phyloP scores from a whole-genome alignment of 2,888 invertebrate species.

The Andrena camellia region DNA sequence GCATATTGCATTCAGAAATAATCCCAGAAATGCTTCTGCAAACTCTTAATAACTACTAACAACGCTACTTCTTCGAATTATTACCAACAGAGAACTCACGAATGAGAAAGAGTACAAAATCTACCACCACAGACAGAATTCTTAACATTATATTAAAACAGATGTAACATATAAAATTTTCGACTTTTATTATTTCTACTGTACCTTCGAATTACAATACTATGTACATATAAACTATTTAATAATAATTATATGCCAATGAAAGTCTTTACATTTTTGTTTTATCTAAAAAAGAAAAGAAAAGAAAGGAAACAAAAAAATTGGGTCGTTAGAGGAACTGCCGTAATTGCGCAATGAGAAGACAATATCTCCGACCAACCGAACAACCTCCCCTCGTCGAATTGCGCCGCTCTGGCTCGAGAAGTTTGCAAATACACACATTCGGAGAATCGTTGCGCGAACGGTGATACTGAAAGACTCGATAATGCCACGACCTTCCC shows the following conservation, averaged over 20 bases:
- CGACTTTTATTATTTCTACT: slow-evolving; percentile 64
- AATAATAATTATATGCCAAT: slow-evolving; percentile 66
- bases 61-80: neutral
- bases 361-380: slow-evolving; percentile 21
- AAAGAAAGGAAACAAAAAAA: neutral
- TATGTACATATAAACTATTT: slow-evolving; percentile 72
- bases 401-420: slow-evolving; percentile 24
- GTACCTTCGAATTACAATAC: slow-evolving; percentile 70
- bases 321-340: slow-evolving; percentile 60
- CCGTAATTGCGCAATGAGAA: slow-evolving; percentile 56
- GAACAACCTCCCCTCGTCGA: slow-evolving; percentile 12
- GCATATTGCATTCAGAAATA: no score
- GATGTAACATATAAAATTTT: slow-evolving; percentile 54
- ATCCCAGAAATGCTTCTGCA: no score
- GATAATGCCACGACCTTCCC: slow-evolving; percentile 18
- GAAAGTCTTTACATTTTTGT: slow-evolving; percentile 66
- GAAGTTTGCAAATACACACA: slow-evolving; percentile 32
- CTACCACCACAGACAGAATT: neutral
- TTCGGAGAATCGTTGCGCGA: slow-evolving; percentile 13
- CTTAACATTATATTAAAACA: slow-evolving; percentile 14
- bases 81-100: neutral
- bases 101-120: neutral
- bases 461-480: slow-evolving; percentile 22
- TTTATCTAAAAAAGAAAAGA: slow-evolving; percentile 34
- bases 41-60: no score